Base-by-base conservation (phyloP, 2,113 vertebrate genomes). In the Copsychus sechellarum region DNA sequence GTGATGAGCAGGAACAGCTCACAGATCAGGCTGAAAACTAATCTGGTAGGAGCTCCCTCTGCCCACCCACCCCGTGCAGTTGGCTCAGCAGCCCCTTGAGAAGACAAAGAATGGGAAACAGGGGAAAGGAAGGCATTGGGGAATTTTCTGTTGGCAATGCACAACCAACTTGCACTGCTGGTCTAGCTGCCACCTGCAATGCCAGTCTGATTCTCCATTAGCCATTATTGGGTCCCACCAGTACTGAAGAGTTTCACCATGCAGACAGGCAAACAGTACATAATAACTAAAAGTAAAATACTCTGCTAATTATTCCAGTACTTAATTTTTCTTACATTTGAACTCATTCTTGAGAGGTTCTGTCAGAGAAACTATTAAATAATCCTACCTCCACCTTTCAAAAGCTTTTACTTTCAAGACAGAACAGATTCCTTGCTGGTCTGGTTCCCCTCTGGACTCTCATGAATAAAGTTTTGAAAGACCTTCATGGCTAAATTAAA, bases 331-430 rank as follows among this genome's bases (percentile, higher is more conserved):
- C 80, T 91, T 73, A 73, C 5, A n/a, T 64, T 93, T 80, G 12
- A 92, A 69, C 85, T 81, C 45, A 56, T 54, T 83, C 51, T 78
- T 77, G 45, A 70, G 72, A 84, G 45, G 31, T 60, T 40, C n/a
- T 69, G 40, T 78, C 48, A 91, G 43, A 38, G 16, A 88, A 86
- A 64, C 0, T 0, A 65, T 86, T 87, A 50, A 66, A 54, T 56
- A 15, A 61, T 69, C 40, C 21, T 43, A 36, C 48, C 25, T 84
- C 25, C 14, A 66, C 25, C 22, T 57, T 8, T 9, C 15, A 69
- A 80, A 92, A 85, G 26, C 66, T 85, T 95, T 85, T 87, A 5
- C 47, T 86, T 79, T 84, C n/a, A 89, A 45, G 15, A 36, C 14
- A 70, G 38, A 73, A 66, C 8, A 81, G 42, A 62, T 71, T 89